Evolutionary conservation across 2,888 invertebrate species (phyloP), one percentile per base, ranked within the genome.

Genomic region (Lysandra bellargus): DNA sequence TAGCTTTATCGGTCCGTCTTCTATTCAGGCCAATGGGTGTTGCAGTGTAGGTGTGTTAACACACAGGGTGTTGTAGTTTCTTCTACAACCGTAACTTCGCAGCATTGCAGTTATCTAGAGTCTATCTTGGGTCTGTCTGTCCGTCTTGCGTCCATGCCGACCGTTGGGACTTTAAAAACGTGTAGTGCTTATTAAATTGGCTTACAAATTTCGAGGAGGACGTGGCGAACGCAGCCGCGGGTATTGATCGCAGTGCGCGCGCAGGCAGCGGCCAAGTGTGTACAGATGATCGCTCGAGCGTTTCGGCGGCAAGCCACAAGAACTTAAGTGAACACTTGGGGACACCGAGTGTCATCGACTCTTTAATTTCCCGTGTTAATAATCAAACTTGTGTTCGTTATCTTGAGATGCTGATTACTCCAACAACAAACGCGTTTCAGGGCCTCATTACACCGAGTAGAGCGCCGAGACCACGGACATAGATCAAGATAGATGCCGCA

Each of bases 201-300:
- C 88, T 85, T 88, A 89, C 88, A 87, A 92, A 91, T 92, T 91
- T 89, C 87, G 89, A 87, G 87, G 87, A 85, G 87, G 86, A 87
- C 84, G 89, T 90, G 91, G 88, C 89, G 92, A 88, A 88, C 91
- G 89, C 90, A 88, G 88, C 87, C 89, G 88, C 86, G 87, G 87
- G 88, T 94, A 94, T 94, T 92, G 94, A 94, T 94, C 94, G 91
- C 86, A 84, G 85, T 94, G 94, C 94, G 94, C 94, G 94, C 94
- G 94, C 94, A 93, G 81, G 87, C 89, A 89, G 89, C 88, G 88
- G 85, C 89, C 87, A 84, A 90, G 89, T 92, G 91, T 93, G 91
- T 90, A 93, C 92, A 91, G 90, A 87, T 92, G 89, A 88, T 87
- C 87, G 89, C 85, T 87, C 87, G 85, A 89, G 89, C 91, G 89